A percentile compares a stretch with the other conserved stretches of the same genome.
These are phyloP conservation scores for Erethizon dorsatum DNA, from an alignment of 2,797 vertebrate genomes.

Conservation along the genomic window DNA sequence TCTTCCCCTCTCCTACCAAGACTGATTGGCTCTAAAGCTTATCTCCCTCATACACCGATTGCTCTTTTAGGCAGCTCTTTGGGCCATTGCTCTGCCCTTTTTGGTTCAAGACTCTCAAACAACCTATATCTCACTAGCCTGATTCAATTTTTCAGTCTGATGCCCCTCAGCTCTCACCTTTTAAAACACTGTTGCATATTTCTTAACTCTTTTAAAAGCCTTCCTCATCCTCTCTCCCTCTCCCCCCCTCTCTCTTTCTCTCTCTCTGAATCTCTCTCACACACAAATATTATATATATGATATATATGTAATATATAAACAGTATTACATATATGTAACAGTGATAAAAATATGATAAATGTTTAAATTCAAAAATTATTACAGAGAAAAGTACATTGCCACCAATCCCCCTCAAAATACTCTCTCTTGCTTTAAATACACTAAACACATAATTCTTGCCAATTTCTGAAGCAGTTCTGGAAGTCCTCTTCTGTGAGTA, in stretches of 20 bases:
- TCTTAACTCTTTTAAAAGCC: slow-evolving; percentile 20
- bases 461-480: background rate
- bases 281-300: background rate
- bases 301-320: too few relatives aligned
- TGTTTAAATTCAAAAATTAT: background rate
- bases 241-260: background rate
- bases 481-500: background rate
- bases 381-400: background rate
- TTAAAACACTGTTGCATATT: slow-evolving; percentile 52
- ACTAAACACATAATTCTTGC: background rate
- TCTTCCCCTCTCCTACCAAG: background rate
- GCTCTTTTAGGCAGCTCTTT: slow-evolving; percentile 24
- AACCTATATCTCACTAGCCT: slow-evolving; percentile 14
- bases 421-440: background rate
- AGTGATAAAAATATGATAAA: background rate
- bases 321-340: background rate
- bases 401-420: background rate
- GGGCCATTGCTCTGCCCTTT: slow-evolving; percentile 35
- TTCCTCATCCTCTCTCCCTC: background rate
- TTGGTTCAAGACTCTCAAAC: slow-evolving; percentile 42
- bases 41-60: background rate
- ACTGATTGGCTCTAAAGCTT: background rate
- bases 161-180: slow-evolving; percentile 44
- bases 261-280: too few relatives aligned
- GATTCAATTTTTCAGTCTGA: slow-evolving; percentile 71